phyloP scores from a whole-genome alignment of 2,888 invertebrate species.

The Hydriomena furcata region DNA sequence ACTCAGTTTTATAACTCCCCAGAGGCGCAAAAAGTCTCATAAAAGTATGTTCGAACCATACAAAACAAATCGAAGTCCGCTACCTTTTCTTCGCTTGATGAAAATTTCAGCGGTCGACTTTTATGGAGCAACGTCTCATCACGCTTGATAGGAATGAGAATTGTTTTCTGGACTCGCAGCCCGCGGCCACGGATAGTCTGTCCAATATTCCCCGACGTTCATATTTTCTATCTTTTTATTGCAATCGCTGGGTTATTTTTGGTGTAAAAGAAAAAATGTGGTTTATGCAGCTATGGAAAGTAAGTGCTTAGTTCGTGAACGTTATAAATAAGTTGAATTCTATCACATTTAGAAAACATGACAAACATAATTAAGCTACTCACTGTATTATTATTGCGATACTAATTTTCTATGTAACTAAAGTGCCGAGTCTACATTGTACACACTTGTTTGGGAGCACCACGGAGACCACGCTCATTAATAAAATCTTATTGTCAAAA shows the following conservation, averaged over 20 bases:
- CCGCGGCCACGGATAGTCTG: slow-evolving; percentile 28
- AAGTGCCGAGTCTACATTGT: too few relatives aligned
- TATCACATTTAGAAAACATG: too few relatives aligned
- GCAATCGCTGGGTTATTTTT: slow-evolving; percentile 17
- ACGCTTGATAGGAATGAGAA: slow-evolving; percentile 32
- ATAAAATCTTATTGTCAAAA: too few relatives aligned
- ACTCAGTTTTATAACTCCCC: background rate
- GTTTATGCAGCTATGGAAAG: background rate
- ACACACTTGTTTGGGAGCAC: too few relatives aligned
- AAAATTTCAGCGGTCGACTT: slow-evolving; percentile 37
- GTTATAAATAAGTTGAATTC: too few relatives aligned
- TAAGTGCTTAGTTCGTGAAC: too few relatives aligned
- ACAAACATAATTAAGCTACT: too few relatives aligned
- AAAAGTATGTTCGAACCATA: slow-evolving; percentile 15
- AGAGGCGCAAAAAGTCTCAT: slow-evolving; percentile 1
- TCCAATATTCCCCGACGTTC: slow-evolving; percentile 28
- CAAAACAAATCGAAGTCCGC: slow-evolving; percentile 35
- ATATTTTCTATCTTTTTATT: slow-evolving; percentile 27
- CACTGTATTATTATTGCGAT: too few relatives aligned
- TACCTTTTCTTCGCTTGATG: slow-evolving; percentile 36
- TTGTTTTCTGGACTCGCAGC: slow-evolving; percentile 36
- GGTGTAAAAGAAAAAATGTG: slow-evolving; percentile 21
- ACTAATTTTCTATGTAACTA: too few relatives aligned
- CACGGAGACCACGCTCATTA: too few relatives aligned
- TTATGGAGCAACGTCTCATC: slow-evolving; percentile 43